Percentiles rank a stretch among this genome's conserved stretches.
Evolutionary conservation across 1,140 invertebrate genomes (phyloP).

Genomic region (Sitobion miscanthi): DNA sequence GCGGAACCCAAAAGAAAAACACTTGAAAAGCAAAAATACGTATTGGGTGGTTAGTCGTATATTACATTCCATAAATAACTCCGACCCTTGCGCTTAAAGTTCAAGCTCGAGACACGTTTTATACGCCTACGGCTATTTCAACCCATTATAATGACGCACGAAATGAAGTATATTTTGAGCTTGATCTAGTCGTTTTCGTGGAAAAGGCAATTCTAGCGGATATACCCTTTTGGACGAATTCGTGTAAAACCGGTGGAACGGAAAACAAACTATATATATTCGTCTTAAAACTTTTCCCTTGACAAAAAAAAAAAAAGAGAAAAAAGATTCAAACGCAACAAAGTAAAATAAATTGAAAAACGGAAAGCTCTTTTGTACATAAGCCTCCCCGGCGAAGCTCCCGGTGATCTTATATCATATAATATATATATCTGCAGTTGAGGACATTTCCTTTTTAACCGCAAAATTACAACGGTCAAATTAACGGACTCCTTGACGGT

Average conservation of each 20-base stretch:
- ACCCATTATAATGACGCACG: not conserved
- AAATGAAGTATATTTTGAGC: not conserved
- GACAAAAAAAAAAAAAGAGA: not conserved
- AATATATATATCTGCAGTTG: not conserved
- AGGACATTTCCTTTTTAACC: not conserved
- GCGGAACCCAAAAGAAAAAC: not conserved
- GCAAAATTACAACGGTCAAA: conserved; percentile 12
- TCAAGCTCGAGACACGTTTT: not conserved
- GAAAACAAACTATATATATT: not conserved
- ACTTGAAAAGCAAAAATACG: not conserved
- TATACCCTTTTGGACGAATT: not conserved
- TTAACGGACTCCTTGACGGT: not conserved
- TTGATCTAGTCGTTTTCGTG: not conserved
- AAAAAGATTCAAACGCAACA: not conserved
- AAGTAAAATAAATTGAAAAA: conserved; percentile 34
- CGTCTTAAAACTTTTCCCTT: conserved; percentile 15
- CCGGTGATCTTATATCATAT: not conserved
- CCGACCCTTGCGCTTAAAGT: not conserved
- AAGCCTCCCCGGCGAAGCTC: not conserved
- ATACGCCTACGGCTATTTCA: not conserved
- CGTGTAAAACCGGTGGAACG: conserved; percentile 11
- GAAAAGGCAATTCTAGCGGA: not conserved
- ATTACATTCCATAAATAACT: not conserved
- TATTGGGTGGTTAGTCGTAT: not conserved
- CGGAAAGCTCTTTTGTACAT: not conserved